Evolutionary conservation across 2,888 invertebrate species (phyloP), one percentile per base, ranked within the genome.

Genomic region (Cosmia pyralina): DNA sequence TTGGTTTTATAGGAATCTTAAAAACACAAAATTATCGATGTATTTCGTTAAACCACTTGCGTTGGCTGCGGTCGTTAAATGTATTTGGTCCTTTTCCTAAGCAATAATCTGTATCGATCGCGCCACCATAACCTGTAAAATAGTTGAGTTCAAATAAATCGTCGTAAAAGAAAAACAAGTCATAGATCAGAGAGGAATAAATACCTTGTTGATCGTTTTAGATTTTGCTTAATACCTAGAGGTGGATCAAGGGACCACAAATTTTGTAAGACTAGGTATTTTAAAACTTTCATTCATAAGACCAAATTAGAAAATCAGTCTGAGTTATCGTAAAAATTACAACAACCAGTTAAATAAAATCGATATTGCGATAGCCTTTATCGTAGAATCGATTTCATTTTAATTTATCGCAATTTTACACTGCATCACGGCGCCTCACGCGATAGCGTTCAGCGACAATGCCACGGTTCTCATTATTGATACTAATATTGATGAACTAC

Each of bases 371-470:
- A 44, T 63, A 79, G 55, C 13, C 38, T 19, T 72, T 69, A 66
- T 34, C 60, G 59, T 28, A 17, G 28, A 63, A 64, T 67, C 59
- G 55, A 70, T 73, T 67, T 52, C 1, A 72, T 69, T 77, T 64
- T 52, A 82, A 80, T 69, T 78, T 72, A 79, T 73, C 15, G n/a
- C 44, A 34, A 41, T 19, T 69, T 59, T 52, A 55, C 50, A 53
- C 70, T 34, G 13, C 74, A 82, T 77, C 59, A 64, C 52, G 52
- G 64, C 67, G 63, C 79, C 52, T 73, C 80, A 83, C 80, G 83
- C 80, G 66, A 83, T 79, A 38, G 17, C 72, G 4, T 57, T 67
- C 63, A 57, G 28, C 69, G 55, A 52, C 38, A 70, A 60, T 59
- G 38, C 15, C 38, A 50, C 28, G 44, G 22, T 48, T 57, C 50